Evolutionary conservation across 1,140 invertebrate genomes (phyloP).

Genomic region (Oppia nitens): DNA sequence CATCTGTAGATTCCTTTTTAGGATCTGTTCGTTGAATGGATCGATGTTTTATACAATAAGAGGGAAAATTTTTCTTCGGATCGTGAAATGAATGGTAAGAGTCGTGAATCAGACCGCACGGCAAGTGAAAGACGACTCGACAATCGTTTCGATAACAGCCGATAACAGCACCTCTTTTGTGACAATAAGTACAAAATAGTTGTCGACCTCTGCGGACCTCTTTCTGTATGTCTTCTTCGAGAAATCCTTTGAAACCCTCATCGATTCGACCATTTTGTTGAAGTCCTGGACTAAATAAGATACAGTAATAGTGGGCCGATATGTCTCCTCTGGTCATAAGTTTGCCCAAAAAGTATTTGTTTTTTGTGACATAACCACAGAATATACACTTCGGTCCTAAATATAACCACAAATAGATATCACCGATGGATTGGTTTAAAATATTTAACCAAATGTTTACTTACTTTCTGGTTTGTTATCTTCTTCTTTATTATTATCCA

Average conservation of each 20-base stretch:
- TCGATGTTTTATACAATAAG: slow-evolving; percentile 41
- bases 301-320: slow-evolving; percentile 12
- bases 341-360: slow-evolving; percentile 7
- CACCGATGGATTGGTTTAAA: no score
- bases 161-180: slow-evolving; percentile 40
- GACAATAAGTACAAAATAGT: slow-evolving; percentile 39
- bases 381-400: neutral
- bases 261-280: slow-evolving; percentile 12
- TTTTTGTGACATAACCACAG: neutral
- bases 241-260: slow-evolving; percentile 15
- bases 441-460: no score
- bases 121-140: slow-evolving; percentile 40
- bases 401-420: neutral
- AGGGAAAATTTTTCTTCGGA: slow-evolving; percentile 38
- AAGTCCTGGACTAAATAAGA: slow-evolving; percentile 15
- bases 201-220: slow-evolving; percentile 2
- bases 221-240: slow-evolving; percentile 13
- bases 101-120: slow-evolving; percentile 39
- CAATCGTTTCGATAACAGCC: slow-evolving; percentile 40
- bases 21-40: slow-evolving; percentile 32
- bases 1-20: slow-evolving; percentile 27
- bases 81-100: slow-evolving; percentile 42
- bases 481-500: no score
- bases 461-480: no score
- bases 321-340: neutral